These are phyloP conservation scores for Chrysogorgia sp. DNA, from an alignment of 92 coral and sea anemone species.

Conservation along the genomic window DNA sequence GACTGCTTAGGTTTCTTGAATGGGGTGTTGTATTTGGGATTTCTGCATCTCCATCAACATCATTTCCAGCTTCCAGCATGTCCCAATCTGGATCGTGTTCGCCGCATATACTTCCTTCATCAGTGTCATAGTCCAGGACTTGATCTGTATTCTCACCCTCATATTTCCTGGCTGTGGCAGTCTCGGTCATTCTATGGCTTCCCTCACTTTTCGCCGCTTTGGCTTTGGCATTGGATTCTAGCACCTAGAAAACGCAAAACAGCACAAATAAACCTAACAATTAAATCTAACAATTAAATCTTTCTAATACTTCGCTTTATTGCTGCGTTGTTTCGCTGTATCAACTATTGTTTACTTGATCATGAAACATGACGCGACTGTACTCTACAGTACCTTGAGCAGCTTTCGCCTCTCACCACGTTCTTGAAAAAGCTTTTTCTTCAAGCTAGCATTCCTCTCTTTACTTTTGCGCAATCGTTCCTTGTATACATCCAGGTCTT, in stretches of 20 bases:
- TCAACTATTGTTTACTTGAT: no score
- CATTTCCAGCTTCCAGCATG: constrained; percentile 8
- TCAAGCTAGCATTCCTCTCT: constrained; percentile 2
- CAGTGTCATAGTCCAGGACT: not conserved
- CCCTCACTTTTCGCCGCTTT: not conserved
- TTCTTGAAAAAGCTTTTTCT: not conserved
- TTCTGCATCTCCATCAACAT: not conserved
- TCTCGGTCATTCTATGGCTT: constrained; percentile 7
- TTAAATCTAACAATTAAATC: not conserved
- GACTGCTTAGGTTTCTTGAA: not conserved
- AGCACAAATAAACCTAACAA: constrained; percentile 9
- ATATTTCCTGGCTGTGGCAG: constrained; percentile 10
- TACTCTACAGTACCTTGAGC: constrained; percentile 22
- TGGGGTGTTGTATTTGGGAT: not conserved
- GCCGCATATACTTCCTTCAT: not conserved
- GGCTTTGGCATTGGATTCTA: constrained; percentile 16
- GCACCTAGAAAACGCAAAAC: not conserved
- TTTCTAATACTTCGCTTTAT: constrained; percentile 6
- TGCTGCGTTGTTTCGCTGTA: no score
- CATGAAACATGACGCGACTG: not conserved
- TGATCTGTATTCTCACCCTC: not conserved
- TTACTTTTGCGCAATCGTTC: constrained; percentile 22
- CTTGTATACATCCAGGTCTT: constrained; percentile 13
- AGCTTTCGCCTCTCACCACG: constrained; percentile 20
- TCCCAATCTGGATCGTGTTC: constrained; percentile 1